Percentiles rank a stretch among this genome's conserved stretches.
Conservation (phyloP, 1,140 invertebrate genomes). For the Venturia canescens region DNA sequence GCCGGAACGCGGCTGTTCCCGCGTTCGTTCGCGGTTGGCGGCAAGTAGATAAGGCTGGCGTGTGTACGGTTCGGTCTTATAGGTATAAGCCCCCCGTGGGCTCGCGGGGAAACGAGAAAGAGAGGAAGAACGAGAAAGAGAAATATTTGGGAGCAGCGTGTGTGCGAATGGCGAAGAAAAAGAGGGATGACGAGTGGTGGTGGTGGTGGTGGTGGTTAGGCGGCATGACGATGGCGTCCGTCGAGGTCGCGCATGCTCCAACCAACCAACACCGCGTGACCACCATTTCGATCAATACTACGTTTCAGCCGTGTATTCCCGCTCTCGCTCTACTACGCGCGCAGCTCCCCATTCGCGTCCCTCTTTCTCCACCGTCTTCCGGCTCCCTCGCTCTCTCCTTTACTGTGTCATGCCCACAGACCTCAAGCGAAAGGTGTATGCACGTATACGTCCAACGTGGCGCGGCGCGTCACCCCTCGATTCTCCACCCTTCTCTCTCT, state of each 20-base stretch:
- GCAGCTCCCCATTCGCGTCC: not conserved
- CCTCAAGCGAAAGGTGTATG: not conserved
- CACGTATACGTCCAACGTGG: not conserved
- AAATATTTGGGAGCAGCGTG: slow-evolving; percentile 27
- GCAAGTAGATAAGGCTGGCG: slow-evolving; percentile 27
- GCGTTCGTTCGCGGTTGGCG: slow-evolving; percentile 32
- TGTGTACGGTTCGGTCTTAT: not conserved
- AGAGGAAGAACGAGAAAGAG: not conserved
- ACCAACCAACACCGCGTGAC: slow-evolving; percentile 69
- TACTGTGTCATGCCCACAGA: not conserved
- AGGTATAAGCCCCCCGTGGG: not conserved
- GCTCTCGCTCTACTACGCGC: not conserved
- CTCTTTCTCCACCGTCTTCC: not conserved
- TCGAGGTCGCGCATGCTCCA: slow-evolving; percentile 73
- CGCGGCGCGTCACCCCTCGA: not conserved
- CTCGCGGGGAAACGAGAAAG: slow-evolving; percentile 27
- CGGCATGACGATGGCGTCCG: slow-evolving; percentile 72
- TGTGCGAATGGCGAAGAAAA: slow-evolving; percentile 15
- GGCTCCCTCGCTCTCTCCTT: not conserved
- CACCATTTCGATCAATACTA: slow-evolving; percentile 71
- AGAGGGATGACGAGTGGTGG: slow-evolving; percentile 14
- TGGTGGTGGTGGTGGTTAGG: slow-evolving; percentile 61
- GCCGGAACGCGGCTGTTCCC: slow-evolving; percentile 25
- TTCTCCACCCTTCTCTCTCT: not conserved
- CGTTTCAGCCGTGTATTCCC: slow-evolving; percentile 56